Conservation (phyloP, 2,888 invertebrate species). For the Eupeodes luniger region DNA sequence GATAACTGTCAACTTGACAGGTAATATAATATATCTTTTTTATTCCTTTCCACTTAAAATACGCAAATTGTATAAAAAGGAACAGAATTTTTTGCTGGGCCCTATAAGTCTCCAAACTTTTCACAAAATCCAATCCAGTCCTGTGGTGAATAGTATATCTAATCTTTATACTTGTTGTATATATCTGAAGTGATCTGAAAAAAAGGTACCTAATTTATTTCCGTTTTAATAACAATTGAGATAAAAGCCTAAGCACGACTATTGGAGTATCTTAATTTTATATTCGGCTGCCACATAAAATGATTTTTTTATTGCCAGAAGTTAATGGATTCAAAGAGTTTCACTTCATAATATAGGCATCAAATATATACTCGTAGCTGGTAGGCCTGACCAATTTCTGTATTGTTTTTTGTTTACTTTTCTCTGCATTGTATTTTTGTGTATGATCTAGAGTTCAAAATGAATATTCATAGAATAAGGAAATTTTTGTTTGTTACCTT, state of each 20-base stretch:
- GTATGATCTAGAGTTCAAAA: slow-evolving; percentile 4
- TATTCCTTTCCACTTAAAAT: too few relatives aligned
- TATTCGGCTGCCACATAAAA: slow-evolving; percentile 42
- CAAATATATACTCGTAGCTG: neutral
- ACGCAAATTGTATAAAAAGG: too few relatives aligned
- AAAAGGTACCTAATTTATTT: slow-evolving; percentile 19
- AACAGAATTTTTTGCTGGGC: too few relatives aligned
- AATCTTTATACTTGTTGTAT: neutral
- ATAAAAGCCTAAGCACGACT: slow-evolving; percentile 24
- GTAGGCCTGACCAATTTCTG: slow-evolving; percentile 11
- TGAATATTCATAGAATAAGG: slow-evolving; percentile 36
- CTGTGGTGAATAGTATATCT: neutral
- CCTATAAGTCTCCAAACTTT: too few relatives aligned
- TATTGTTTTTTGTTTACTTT: slow-evolving; percentile 1
- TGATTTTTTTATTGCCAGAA: slow-evolving; percentile 47
- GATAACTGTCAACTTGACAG: too few relatives aligned
- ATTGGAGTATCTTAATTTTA: slow-evolving; percentile 18
- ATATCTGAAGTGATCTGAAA: neutral
- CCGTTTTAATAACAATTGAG: slow-evolving; percentile 18
- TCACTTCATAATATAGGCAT: neutral
- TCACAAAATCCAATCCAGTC: neutral
- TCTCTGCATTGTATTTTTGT: neutral
- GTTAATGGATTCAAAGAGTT: slow-evolving; percentile 26
- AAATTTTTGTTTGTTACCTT: slow-evolving; percentile 34
- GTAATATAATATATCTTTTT: too few relatives aligned